A percentile compares a stretch with the other conserved stretches of the same genome.
phyloP scores from a whole-genome alignment of 1,140 invertebrate genomes.

The Tachypleus tridentatus region DNA sequence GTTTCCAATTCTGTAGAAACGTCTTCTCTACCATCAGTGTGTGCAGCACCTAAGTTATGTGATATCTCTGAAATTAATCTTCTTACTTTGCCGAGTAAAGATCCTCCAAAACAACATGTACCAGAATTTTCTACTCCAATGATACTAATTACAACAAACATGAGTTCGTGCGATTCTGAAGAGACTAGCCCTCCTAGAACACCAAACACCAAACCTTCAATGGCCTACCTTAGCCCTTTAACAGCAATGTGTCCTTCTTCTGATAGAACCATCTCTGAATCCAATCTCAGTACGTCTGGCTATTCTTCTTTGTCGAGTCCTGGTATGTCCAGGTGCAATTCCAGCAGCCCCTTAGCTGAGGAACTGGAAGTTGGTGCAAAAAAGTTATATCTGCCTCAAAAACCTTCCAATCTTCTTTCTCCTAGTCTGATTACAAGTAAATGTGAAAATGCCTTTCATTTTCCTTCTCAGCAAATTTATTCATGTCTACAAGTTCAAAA shows the following conservation, averaged over 20 bases:
- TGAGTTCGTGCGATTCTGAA: conserved; percentile 58
- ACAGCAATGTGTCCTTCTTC: conserved; percentile 52
- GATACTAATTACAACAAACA: conserved; percentile 58
- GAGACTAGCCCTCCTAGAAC: conserved; percentile 37
- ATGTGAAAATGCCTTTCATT: conserved; percentile 12
- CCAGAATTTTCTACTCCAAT: conserved; percentile 53
- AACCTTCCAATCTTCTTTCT: conserved; percentile 8
- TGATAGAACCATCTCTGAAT: conserved; percentile 54
- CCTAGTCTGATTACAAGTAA: conserved; percentile 11
- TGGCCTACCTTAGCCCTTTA: conserved; percentile 54
- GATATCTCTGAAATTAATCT: no score
- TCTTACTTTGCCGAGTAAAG: not conserved
- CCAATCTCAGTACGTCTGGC: conserved; percentile 65
- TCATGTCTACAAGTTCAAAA: not conserved
- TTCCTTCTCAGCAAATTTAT: conserved; percentile 3
- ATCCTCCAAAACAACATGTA: conserved; percentile 30
- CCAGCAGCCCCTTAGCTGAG: conserved; percentile 50
- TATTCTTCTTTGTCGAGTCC: conserved; percentile 69
- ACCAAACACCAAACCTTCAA: conserved; percentile 15
- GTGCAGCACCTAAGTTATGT: no score
- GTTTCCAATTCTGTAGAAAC: no score
- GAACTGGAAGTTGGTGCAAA: conserved; percentile 13
- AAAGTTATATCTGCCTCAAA: conserved; percentile 10
- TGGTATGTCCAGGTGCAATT: conserved; percentile 58
- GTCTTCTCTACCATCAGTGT: no score